A percentile compares a stretch with the other conserved stretches of the same genome.
Conservation (phyloP, 2,797 vertebrate species). For the Lophotriccus pileatus region DNA sequence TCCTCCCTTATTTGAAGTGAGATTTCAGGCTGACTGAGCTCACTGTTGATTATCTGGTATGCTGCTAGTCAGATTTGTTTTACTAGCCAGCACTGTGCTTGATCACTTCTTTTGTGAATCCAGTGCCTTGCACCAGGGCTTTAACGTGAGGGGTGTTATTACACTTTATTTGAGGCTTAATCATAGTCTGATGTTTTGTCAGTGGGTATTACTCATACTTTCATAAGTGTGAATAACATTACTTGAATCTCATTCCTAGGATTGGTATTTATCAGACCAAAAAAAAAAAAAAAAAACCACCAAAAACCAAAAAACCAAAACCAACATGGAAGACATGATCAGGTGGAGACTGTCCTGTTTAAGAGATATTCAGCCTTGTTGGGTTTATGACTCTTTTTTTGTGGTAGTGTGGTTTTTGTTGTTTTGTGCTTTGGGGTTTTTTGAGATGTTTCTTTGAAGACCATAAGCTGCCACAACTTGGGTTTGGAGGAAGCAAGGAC, state of each 20-base stretch:
- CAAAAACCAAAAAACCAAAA: not conserved
- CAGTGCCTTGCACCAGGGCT: not conserved
- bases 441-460: not conserved
- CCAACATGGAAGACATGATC: not conserved
- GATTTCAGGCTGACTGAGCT: not conserved
- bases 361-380: not conserved
- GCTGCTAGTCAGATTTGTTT: not conserved
- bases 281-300: not conserved
- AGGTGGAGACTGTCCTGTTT: not conserved
- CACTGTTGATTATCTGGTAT: not conserved
- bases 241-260: not conserved
- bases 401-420: no score
- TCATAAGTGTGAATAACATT: not conserved
- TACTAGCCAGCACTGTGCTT: not conserved
- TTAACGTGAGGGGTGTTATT: not conserved
- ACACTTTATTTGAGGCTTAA: constrained; percentile 25
- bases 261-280: not conserved
- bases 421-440: not conserved
- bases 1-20: not conserved
- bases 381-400: not conserved
- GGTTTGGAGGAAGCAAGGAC: not conserved
- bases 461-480: not conserved
- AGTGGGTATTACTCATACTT: constrained; percentile 37
- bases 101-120: not conserved
- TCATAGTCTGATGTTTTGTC: constrained; percentile 34